These are phyloP conservation scores for Trichomycterus rosablanca DNA, from an alignment of 2,113 vertebrate genomes.

Conservation along the genomic window DNA sequence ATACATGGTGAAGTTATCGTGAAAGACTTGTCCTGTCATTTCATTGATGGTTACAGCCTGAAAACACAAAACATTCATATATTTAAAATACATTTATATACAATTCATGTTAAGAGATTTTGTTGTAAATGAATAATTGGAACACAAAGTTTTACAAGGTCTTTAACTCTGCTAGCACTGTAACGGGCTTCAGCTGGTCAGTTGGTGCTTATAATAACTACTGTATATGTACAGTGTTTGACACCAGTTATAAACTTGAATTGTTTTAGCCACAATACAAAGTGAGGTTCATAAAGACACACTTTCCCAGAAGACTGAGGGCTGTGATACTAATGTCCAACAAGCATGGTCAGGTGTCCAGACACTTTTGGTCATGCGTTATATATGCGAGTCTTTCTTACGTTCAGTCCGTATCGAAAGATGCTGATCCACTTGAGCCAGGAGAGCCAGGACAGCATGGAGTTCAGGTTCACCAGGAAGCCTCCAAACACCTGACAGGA, in stretches of 20 bases:
- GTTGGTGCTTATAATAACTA: no score
- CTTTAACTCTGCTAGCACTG: no score
- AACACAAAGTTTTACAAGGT: no score
- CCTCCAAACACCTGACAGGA: slow-evolving; percentile 70
- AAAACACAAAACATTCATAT: not conserved
- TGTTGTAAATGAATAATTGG: not conserved
- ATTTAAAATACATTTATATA: not conserved
- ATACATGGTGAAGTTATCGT: slow-evolving; percentile 47
- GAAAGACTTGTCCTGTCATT: slow-evolving; percentile 60
- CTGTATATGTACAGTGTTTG: no score
- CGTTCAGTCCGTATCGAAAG: slow-evolving; percentile 70
- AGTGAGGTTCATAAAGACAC: no score
- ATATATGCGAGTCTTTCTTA: slow-evolving; percentile 48
- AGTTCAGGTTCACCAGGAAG: slow-evolving; percentile 70
- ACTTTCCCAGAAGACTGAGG: no score
- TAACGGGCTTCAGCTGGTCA: no score
- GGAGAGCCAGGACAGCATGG: slow-evolving; percentile 72
- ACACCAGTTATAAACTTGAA: no score
- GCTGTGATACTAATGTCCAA: no score
- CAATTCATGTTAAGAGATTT: not conserved
- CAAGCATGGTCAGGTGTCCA: no score
- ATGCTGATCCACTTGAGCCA: slow-evolving; percentile 76
- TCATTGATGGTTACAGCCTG: slow-evolving; percentile 69
- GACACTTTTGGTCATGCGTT: no score
- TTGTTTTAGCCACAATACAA: no score